Evolutionary conservation across 2,797 vertebrate species (phyloP), one percentile per base, ranked within the genome.

Genomic region (Amphiprion clarkii): DNA sequence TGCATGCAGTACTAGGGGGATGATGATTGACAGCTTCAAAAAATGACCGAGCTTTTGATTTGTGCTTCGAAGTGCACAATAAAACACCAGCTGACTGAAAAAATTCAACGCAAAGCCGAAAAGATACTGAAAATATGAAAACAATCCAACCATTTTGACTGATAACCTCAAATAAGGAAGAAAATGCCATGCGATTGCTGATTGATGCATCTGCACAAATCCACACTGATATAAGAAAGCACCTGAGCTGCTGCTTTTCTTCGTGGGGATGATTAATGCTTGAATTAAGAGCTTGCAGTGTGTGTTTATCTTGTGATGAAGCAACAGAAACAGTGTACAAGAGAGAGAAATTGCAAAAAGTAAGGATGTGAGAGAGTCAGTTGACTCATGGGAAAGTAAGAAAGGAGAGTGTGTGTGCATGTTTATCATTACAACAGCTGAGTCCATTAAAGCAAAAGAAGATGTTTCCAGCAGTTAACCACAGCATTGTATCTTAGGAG

Each of bases 401-500:
- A 23, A 60, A 19, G 31, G 11, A 61, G 33, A 61, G 33, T 36
- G 55, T 27, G 29, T 62, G 71, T 19, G 36, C 39, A 4, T 11
- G 58, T 2, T 44, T 12, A 29, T 40, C 16, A 29, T 60, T 54
- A 57, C 39, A 63, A 61, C 74, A 82, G 76, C 71, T 71, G 70
- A 76, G 40, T 60, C 49, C 33, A 76, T 89, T 78, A 84, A 75
- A 71, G 44, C 14, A 2, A 65, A 71, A 68, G 61, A 62, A 73
- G 55, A 84, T 60, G 76, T 83, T 79, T 73, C 39, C 61, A 58
- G 51, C 29, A 1, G 39, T 39, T 65, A 74, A 83, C 65, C 57
- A 0, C 78, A 72, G 67, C 60, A 81, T 64, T 39, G 46, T 68
- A 52, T 76, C 60, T 70, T 63, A 54, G 68, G 74, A 58, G 74